Conservation (phyloP, 2,888 invertebrate species). For the Orthosia cruda region DNA sequence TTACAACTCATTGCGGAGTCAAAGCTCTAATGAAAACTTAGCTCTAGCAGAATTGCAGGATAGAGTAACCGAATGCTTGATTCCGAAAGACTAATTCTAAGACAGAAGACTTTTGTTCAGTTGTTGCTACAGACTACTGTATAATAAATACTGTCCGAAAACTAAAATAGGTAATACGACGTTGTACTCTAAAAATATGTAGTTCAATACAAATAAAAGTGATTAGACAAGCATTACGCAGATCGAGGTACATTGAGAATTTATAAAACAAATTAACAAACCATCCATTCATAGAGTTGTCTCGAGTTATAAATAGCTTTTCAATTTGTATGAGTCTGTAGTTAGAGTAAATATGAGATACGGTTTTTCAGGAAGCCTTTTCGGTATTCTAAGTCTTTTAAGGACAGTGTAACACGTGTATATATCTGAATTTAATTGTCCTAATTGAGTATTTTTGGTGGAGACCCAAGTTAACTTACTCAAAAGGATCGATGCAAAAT, state of each 20-base stretch:
- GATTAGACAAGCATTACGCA: conserved; percentile 29
- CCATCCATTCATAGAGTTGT: conserved; percentile 16
- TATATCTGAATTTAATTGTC: not conserved
- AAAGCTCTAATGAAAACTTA: not conserved
- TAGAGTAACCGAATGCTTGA: not conserved
- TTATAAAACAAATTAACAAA: conserved; percentile 50
- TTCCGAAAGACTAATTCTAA: not conserved
- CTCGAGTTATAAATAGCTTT: conserved; percentile 22
- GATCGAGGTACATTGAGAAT: conserved; percentile 20
- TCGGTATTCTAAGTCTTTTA: not conserved
- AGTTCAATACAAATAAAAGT: conserved; percentile 17
- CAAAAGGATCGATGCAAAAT: not conserved
- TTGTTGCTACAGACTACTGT: not conserved
- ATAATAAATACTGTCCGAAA: not conserved
- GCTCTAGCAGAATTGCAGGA: not conserved
- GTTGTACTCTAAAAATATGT: conserved; percentile 9
- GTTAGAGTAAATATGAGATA: conserved; percentile 17
- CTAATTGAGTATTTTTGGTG: not conserved
- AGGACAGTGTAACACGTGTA: too few relatives aligned
- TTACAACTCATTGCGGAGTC: not conserved
- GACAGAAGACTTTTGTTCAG: not conserved
- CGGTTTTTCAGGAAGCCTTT: conserved; percentile 17
- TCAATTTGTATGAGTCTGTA: conserved; percentile 5
- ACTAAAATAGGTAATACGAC: not conserved
- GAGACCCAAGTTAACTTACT: not conserved